Base-by-base conservation (phyloP, 2,888 invertebrate species). In the Stenurella melanura region DNA sequence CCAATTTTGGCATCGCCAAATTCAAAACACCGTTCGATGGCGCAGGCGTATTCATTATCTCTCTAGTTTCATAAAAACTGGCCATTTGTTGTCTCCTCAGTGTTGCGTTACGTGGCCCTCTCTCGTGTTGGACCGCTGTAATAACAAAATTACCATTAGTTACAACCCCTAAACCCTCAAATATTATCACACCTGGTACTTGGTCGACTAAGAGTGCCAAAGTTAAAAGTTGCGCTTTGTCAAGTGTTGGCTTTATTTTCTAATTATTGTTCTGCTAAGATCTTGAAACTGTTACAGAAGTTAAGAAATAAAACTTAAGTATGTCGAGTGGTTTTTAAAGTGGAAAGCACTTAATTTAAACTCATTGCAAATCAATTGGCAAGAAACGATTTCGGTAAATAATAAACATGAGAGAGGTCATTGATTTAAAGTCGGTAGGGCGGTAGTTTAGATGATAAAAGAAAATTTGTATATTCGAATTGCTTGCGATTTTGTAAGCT, bases 71-170 rank as follows among this genome's bases (percentile, higher is more conserved):
- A 86, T 95, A 92, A 86, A 93, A 95, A 81, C 96, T 90, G 2
- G 96, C 95, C 94, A 98, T 96, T 91, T 98, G 98, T 90, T 98
- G 98, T 15, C 98, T 93, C 6, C 97, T 93, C 42, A 99, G 91
- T 0, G 98, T 98, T 0, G 98, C 97, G 88, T 96, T 98, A 64
- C 99, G 92, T 0, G 99, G 99, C 0, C 99, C 99, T 80, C 99
- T 93, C 90, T 99, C 99, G 88, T 99, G 98, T 90, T 99, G 99
- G 2, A 99, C 99, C 76, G 99, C 99, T 96, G 91, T 71, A 92
- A 92, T 79, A 87, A 86, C 81, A 83, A 83, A 73, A 83, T 80
- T 76, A 79, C 70, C 58, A 73, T 80, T 73, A 64, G 69, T 76
- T 67, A 73, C 58, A 38, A 56, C 12, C 34, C 67, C 74, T 56